These are phyloP conservation scores for Drosophila rufa DNA, from an alignment of 1,140 invertebrate species.

Conservation along the genomic window DNA sequence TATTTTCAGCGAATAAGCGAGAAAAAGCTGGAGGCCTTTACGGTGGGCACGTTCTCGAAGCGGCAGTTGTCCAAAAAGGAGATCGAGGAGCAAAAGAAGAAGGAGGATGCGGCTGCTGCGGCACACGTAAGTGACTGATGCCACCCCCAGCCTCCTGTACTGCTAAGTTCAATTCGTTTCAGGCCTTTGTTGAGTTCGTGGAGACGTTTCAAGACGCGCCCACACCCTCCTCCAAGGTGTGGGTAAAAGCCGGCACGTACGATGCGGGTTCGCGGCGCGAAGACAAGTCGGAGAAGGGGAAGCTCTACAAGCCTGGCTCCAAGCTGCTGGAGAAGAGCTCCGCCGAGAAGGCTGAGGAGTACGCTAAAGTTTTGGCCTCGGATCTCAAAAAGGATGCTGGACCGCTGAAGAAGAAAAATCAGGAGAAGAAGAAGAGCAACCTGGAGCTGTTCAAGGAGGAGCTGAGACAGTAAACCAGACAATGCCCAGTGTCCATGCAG, in stretches of 20 bases:
- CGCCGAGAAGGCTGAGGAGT: conserved; percentile 89
- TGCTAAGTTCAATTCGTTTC: not conserved
- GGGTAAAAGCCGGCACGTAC: conserved; percentile 98
- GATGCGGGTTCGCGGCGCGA: conserved; percentile 97
- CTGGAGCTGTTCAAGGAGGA: conserved; percentile 99
- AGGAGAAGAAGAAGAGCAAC: conserved; percentile 98
- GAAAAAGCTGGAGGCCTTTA: conserved; percentile 93
- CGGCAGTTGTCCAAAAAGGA: conserved; percentile 92
- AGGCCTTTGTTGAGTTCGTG: conserved; percentile 98
- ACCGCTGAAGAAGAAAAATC: conserved; percentile 91
- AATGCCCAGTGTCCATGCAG: too few species aligned
- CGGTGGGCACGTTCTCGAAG: conserved; percentile 91
- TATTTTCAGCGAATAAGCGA: conserved; percentile 88
- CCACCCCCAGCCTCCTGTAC: not conserved
- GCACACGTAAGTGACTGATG: conserved; percentile 86
- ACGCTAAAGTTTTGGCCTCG: conserved; percentile 89
- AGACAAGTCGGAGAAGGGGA: conserved; percentile 95
- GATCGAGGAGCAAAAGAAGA: conserved; percentile 94
- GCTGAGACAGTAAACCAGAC: conserved; percentile 89
- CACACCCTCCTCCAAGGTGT: conserved; percentile 92
- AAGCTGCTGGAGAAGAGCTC: conserved; percentile 88
- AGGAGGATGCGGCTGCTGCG: conserved; percentile 94
- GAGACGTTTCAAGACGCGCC: conserved; percentile 97
- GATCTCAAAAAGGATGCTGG: conserved; percentile 86
- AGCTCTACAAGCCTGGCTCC: conserved; percentile 96